Evolutionary conservation across 2,888 invertebrate species (phyloP).

Genomic region (Cephus pygmeus): DNA sequence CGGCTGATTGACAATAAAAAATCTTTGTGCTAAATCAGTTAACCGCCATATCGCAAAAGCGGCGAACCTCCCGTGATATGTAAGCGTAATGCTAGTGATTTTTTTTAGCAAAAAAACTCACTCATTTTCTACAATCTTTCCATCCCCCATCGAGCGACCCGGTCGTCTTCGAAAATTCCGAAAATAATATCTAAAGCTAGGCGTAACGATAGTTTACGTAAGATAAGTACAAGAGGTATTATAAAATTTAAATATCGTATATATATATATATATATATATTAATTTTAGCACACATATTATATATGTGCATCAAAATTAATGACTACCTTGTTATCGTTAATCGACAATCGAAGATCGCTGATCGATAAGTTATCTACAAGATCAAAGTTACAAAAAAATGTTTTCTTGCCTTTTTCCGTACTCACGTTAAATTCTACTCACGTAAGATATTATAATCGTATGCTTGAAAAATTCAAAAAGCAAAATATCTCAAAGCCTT

Average conservation of each 20-base stretch:
- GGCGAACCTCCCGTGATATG: not conserved
- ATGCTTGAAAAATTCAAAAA: no score
- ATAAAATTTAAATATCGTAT: not conserved
- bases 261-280: not conserved
- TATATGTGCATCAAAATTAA: not conserved
- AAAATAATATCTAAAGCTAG: slow-evolving; percentile 14
- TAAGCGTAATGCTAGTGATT: not conserved
- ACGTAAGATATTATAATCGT: no score
- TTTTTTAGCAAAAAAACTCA: not conserved
- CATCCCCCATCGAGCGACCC: not conserved
- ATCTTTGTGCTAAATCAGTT: not conserved
- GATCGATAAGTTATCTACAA: not conserved
- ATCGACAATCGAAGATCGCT: not conserved
- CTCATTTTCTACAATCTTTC: not conserved
- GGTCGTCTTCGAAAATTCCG: slow-evolving; percentile 44
- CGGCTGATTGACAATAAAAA: not conserved
- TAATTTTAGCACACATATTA: no score
- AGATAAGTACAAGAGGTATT: slow-evolving; percentile 1
- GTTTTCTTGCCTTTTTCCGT: no score
- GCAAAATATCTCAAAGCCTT: no score
- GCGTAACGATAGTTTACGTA: slow-evolving; percentile 35
- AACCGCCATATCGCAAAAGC: not conserved
- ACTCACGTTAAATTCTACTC: no score
- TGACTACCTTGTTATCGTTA: not conserved
- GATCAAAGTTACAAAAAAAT: not conserved